A percentile compares a stretch with the other conserved stretches of the same genome.
phyloP scores from a whole-genome alignment of 1,140 invertebrate species.

The Gonioctena quinquepunctata region DNA sequence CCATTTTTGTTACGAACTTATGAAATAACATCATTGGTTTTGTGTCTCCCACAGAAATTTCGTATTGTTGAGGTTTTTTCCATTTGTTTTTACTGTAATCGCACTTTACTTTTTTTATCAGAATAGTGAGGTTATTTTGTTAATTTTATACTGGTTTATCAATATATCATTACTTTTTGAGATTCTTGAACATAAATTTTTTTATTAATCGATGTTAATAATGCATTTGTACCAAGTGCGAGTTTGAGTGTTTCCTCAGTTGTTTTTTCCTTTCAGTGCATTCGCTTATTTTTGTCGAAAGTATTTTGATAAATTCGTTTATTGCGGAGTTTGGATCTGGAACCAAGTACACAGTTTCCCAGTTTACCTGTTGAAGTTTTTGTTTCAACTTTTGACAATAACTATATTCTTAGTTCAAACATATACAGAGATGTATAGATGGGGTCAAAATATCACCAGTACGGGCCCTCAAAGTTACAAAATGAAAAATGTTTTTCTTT shows the following conservation, averaged over 20 bases:
- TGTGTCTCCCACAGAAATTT: background rate
- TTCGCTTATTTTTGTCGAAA: background rate
- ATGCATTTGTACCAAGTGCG: background rate
- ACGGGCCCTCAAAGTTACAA: too few species aligned
- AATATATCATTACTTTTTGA: background rate
- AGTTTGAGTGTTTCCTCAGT: background rate
- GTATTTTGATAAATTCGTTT: background rate
- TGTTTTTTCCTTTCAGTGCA: background rate
- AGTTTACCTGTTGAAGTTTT: too few species aligned
- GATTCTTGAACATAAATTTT: background rate
- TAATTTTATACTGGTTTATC: background rate
- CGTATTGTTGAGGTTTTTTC: background rate
- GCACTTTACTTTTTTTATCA: background rate
- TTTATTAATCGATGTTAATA: background rate
- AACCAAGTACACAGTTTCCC: too few species aligned
- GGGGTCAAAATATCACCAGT: too few species aligned
- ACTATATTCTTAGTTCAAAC: too few species aligned
- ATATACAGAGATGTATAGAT: too few species aligned
- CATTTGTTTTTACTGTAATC: conserved; percentile 2
- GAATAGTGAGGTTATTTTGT: background rate
- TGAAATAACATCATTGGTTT: conserved; percentile 1
- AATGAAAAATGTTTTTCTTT: too few species aligned
- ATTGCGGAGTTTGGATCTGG: too few species aligned
- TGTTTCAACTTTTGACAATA: too few species aligned
- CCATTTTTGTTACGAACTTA: background rate